Evolutionary conservation across 1,140 invertebrate species (phyloP).

Genomic region (Saccostrea echinata): DNA sequence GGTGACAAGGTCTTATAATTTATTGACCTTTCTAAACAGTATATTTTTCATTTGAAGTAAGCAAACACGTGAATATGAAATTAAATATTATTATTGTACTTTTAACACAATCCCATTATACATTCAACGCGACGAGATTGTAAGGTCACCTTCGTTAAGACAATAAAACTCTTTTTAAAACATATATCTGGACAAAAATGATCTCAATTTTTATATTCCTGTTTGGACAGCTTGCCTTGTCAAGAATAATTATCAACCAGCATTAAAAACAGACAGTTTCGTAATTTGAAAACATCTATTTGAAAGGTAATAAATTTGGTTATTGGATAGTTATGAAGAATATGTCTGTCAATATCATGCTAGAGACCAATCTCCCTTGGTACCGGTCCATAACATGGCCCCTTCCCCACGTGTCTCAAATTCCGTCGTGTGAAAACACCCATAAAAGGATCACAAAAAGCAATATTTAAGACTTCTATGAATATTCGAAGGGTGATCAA

Average conservation of each 20-base stretch:
- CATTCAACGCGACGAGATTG: neutral
- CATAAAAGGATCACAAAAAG: slow-evolving; percentile 29
- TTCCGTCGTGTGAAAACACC: slow-evolving; percentile 28
- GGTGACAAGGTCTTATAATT: no score
- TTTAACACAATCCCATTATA: neutral
- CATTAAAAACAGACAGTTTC: slow-evolving; percentile 29
- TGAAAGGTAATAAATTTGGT: slow-evolving; percentile 20
- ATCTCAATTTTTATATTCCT: neutral
- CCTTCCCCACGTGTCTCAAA: neutral
- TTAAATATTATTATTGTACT: neutral
- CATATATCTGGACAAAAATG: neutral
- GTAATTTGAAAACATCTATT: neutral
- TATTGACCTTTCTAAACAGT: no score
- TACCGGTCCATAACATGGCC: neutral
- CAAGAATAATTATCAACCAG: neutral
- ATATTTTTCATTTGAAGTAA: no score
- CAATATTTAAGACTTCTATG: slow-evolving; percentile 3
- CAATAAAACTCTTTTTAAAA: neutral
- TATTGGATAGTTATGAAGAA: slow-evolving; percentile 37
- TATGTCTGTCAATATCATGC: slow-evolving; percentile 1
- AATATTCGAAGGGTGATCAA: slow-evolving; percentile 10
- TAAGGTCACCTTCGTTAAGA: slow-evolving; percentile 2
- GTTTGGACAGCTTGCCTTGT: slow-evolving; percentile 23
- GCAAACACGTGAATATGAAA: neutral
- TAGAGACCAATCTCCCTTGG: neutral